Evolutionary conservation across 2,113 vertebrate genomes (phyloP), one percentile per base, ranked within the genome.

Genomic region (Microtus ochrogaster): DNA sequence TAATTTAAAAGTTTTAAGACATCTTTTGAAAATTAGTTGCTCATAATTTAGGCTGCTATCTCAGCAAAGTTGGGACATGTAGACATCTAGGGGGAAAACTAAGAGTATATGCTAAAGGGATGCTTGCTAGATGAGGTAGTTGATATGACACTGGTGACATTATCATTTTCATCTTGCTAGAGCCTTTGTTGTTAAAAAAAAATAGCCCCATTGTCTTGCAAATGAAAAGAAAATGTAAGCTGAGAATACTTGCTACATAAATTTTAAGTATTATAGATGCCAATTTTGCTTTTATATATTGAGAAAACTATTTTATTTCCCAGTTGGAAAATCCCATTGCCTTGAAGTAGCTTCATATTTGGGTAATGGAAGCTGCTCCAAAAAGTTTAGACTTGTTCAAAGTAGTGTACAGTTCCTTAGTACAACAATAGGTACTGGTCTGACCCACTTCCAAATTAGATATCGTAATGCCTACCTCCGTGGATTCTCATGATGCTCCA

Each of bases 21-120:
- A 47, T 55, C 7, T 17, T 79, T 68, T 94, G 52, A 94, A 95
- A 88, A 24, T 13, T 44, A 61, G 0, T 41, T 96, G 22, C 47
- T 10, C 58, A 61, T 41, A 79, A 44, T 61, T 93, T 76, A 76
- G 19, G 17, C 41, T 72, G 28, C 70, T 77, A 21, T 83, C 39
- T 82, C 52, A 41, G 28, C 47, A 41, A 88, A 94, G 26, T 13
- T 41, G 61, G 17, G 30, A 13, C 41, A 13, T 41, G 21, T 19
- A 91, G 74, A 84, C 28, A 14, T 47, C 58, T 72, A 5, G 7
- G 14, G 19, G 21, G 10, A 21, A 21, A 22, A 44, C 13, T 10
- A 22, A 65, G 66, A 26, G 14, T 39, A 0, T 0, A 0, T 0
- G 17, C 58, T 21, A 30, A 81, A 66, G 4, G 61, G 72, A 65